phyloP scores from a whole-genome alignment of 2,113 vertebrate species.

The Ahaetulla prasina region DNA sequence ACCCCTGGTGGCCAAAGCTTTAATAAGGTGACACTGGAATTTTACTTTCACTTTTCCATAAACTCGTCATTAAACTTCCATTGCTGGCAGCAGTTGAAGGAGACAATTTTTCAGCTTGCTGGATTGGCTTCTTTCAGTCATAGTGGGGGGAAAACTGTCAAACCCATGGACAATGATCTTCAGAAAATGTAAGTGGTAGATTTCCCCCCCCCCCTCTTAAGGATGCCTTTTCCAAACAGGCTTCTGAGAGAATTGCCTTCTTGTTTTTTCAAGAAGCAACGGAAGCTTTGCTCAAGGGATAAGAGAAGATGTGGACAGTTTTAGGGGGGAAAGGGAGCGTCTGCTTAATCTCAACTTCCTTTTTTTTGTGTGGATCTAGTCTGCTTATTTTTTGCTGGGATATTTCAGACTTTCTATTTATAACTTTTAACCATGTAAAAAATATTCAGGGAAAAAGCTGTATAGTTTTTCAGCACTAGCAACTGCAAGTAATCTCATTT shows the following conservation, averaged over 20 bases:
- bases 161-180: conserved; percentile 50
- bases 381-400: conserved; percentile 10
- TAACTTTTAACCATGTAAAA: conserved; percentile 6
- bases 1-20: background rate
- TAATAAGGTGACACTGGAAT: background rate
- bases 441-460: background rate
- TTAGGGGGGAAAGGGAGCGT: background rate
- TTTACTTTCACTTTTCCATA: conserved; percentile 43
- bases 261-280: background rate
- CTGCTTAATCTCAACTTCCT: background rate
- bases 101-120: background rate
- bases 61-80: conserved; percentile 36
- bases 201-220: background rate
- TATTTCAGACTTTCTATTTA: conserved; percentile 11
- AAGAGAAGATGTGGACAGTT: background rate
- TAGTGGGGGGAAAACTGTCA: accelerated
- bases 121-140: accelerated
- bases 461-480: conserved; percentile 27
- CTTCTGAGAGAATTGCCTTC: background rate
- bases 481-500: background rate
- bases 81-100: conserved; percentile 1
- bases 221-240: accelerated
- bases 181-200: conserved; percentile 53
- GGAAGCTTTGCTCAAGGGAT: background rate
- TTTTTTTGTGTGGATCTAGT: background rate